Evolutionary conservation across 2,888 invertebrate genomes (phyloP).

Genomic region (Drosophila lacicola): DNA sequence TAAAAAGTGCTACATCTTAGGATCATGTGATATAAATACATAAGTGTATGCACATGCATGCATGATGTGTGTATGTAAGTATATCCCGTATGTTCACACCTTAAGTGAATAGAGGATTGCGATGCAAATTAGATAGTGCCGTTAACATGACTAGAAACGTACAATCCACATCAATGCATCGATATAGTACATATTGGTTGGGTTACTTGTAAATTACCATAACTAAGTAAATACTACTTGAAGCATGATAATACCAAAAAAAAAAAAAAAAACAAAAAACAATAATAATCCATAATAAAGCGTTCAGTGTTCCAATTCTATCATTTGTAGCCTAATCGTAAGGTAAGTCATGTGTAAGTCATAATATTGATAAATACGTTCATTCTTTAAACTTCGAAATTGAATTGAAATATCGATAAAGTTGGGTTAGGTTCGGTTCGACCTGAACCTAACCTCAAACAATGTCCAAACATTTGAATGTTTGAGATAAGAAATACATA

Average conservation of each 20-base stretch:
- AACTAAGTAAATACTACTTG: slow-evolving; percentile 3
- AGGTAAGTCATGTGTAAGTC: slow-evolving; percentile 38
- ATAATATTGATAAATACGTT: slow-evolving; percentile 14
- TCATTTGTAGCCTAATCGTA: slow-evolving; percentile 36
- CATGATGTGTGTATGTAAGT: slow-evolving; percentile 21
- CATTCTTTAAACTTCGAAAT: background rate
- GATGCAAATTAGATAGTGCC: slow-evolving; percentile 3
- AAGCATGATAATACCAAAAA: slow-evolving; percentile 17
- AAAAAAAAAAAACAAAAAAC: background rate
- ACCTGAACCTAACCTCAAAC: background rate
- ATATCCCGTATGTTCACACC: slow-evolving; percentile 5
- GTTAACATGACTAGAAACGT: slow-evolving; percentile 1
- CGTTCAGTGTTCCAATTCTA: slow-evolving; percentile 21
- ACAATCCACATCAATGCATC: slow-evolving; percentile 9
- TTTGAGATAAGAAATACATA: background rate
- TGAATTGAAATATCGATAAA: background rate
- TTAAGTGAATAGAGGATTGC: slow-evolving; percentile 2
- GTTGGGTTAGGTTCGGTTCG: background rate
- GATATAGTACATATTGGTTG: slow-evolving; percentile 11
- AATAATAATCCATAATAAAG: slow-evolving; percentile 17
- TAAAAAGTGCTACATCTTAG: background rate
- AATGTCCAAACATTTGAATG: slow-evolving; percentile 6
- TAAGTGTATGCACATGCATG: background rate
- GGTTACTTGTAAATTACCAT: slow-evolving; percentile 4
- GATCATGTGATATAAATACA: background rate